Base-by-base conservation (phyloP, 2,888 invertebrate species). In the Panorpa germanica region DNA sequence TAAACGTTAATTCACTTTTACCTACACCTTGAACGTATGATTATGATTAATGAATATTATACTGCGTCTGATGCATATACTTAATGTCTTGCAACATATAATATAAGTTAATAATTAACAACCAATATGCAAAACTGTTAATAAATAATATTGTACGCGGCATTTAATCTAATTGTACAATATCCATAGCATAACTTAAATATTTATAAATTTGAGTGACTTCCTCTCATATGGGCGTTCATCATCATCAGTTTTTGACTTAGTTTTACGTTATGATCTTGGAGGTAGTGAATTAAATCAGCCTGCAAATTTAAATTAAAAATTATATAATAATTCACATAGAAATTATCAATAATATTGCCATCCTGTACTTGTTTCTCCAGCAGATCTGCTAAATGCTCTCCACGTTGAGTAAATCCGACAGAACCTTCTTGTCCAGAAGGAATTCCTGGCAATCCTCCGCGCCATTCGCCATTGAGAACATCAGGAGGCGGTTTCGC, bases 241-340 rank as follows among this genome's bases (percentile, higher is more conserved):
- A 68, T 48, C 34, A 61, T 51, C 57, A 73, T 67, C 40, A 75
- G 53, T 45, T 66, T 70, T 39, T 68, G 64, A 38, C 69, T 66
- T 23, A 75, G 52, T 42, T 63, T 62, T 16, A 61, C 61, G 41
- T 74, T 72, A 39, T 73, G 71, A 43, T 74, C 73, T 38, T 63
- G 63, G 32, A 74, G 52, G 44, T 71, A 71, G 43, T 63, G 57
- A 38, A 76, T 75, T 6, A 74, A 53, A 50, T 74, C 74, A 15
- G 74, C 73, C 57, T 61, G 38, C 27, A 45, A 35, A 15, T 4
- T 18, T 11, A 32, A 22, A 16, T 25, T 25, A 25, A 8, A 18
- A 15, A 11, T 34, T 23, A 11, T 33, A 19, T 17, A 19, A 20
- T 22, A 24, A 9, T 28, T 9, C 18, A 23, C 9, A 13, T 22